These are phyloP conservation scores for Nesidiocoris tenuis DNA, from an alignment of 2,888 invertebrate species.

Conservation along the genomic window DNA sequence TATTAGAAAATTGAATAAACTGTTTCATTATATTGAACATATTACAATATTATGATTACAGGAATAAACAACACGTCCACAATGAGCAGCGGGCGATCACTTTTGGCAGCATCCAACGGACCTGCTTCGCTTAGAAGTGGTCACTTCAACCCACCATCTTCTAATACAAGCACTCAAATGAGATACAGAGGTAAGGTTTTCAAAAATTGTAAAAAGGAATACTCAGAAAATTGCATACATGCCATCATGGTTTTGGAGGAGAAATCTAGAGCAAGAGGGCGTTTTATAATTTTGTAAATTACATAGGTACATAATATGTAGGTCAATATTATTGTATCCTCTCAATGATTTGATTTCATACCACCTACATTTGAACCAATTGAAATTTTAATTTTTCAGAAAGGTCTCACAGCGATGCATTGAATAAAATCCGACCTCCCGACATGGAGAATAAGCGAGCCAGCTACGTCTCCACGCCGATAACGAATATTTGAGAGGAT, in stretches of 20 bases:
- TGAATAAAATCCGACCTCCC: constrained; percentile 49
- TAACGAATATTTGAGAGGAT: constrained; percentile 40
- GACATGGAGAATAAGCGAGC: constrained; percentile 49
- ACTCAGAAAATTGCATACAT: too few species aligned
- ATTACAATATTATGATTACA: too few species aligned
- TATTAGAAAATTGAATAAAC: too few species aligned
- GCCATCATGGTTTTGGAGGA: too few species aligned
- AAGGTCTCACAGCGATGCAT: constrained; percentile 63
- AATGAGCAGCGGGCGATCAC: constrained; percentile 50
- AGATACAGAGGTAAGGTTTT: constrained; percentile 40
- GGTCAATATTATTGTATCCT: too few species aligned
- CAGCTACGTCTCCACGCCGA: constrained; percentile 48
- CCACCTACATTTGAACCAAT: neutral
- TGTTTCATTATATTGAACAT: too few species aligned
- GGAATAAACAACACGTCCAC: constrained; percentile 47
- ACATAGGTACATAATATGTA: too few species aligned
- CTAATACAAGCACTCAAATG: constrained; percentile 32
- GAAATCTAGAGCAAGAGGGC: too few species aligned
- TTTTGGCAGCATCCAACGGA: constrained; percentile 50
- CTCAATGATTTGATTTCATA: too few species aligned
- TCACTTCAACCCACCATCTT: constrained; percentile 29
- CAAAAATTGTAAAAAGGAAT: too few species aligned
- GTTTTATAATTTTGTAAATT: too few species aligned
- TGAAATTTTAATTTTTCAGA: constrained; percentile 55
- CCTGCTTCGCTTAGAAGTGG: constrained; percentile 53